phyloP scores from a whole-genome alignment of 1,140 invertebrate genomes.

The Neodiprion pinetum region DNA sequence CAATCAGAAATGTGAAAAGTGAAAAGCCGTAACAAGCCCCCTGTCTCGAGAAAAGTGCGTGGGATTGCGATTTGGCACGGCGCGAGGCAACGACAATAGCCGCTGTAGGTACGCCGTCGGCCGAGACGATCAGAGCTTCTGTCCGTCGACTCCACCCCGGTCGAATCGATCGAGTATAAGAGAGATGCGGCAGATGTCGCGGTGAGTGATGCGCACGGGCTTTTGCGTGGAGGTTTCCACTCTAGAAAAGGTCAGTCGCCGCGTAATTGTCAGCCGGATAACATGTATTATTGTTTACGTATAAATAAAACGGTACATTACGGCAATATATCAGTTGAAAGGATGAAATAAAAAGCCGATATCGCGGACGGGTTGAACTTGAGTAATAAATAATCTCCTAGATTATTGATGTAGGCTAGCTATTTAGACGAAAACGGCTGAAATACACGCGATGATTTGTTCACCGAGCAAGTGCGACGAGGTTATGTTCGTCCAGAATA shows the following conservation, averaged over 20 bases:
- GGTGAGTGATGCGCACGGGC: not conserved
- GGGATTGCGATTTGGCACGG: too few species aligned
- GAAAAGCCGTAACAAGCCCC: too few species aligned
- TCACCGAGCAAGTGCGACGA: constrained; percentile 19
- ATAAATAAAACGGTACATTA: not conserved
- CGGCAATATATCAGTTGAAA: not conserved
- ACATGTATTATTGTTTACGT: constrained; percentile 3
- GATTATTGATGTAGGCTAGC: too few species aligned
- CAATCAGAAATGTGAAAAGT: too few species aligned
- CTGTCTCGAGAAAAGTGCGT: too few species aligned
- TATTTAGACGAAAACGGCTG: too few species aligned
- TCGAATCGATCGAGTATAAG: not conserved
- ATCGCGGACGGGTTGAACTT: too few species aligned
- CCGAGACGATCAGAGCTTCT: too few species aligned
- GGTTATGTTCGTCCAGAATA: constrained; percentile 5
- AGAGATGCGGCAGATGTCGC: not conserved
- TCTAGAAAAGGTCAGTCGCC: not conserved
- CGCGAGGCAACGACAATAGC: too few species aligned
- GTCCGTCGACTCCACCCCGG: not conserved
- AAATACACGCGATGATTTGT: not conserved
- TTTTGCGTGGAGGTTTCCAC: constrained; percentile 1
- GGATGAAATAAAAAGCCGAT: not conserved
- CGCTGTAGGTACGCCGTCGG: too few species aligned
- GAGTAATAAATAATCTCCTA: too few species aligned
- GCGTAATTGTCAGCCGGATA: constrained; percentile 6